These are phyloP conservation scores for Pitangus sulphuratus DNA, from an alignment of 2,797 vertebrate species.

Conservation along the genomic window DNA sequence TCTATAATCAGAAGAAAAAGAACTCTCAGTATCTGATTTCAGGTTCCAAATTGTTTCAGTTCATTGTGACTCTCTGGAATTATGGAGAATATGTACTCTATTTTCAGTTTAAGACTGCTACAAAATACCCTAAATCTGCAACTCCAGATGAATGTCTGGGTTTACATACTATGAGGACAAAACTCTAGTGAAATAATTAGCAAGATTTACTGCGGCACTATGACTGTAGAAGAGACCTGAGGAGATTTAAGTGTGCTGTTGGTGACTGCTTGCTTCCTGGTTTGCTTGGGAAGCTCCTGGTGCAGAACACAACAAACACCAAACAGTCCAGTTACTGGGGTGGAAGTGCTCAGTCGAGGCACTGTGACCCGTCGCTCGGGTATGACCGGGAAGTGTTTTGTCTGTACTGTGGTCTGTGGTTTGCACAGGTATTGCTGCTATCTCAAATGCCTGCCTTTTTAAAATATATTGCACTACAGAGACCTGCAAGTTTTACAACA, in stretches of 20 bases:
- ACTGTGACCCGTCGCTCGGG: not conserved
- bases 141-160: not conserved
- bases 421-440: not conserved
- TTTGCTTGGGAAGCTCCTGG: not conserved
- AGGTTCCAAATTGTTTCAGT: conserved; percentile 1
- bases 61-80: not conserved
- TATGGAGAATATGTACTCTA: not conserved
- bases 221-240: not conserved
- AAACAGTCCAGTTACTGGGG: not conserved
- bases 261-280: not conserved
- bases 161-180: not conserved
- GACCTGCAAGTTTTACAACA: not conserved
- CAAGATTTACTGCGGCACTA: not conserved
- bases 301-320: conserved; percentile 1
- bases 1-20: not conserved
- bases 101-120: not conserved
- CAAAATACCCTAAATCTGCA: not conserved
- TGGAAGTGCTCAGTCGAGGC: not conserved
- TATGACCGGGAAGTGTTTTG: conserved; percentile 13
- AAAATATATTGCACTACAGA: not conserved
- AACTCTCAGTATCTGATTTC: not conserved
- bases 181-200: conserved; percentile 40
- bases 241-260: not conserved
- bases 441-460: not conserved
- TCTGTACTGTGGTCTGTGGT: not conserved